Base-by-base conservation (phyloP, 1,140 invertebrate species). In the Saccostrea echinata region DNA sequence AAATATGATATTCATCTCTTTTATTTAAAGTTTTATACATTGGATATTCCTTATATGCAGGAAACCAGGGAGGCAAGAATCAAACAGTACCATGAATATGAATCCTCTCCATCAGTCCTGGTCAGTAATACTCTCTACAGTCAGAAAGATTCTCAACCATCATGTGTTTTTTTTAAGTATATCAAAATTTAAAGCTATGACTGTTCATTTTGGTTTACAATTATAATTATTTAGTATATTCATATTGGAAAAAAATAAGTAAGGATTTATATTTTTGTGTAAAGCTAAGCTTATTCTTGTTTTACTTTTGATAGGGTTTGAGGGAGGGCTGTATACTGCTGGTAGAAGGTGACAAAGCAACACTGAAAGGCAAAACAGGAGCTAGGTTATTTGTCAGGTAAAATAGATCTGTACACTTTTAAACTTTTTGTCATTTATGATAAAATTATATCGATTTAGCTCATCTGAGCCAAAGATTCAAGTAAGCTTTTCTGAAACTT, bases 281-380 rank as follows among this genome's bases (percentile, higher is more conserved):
- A 51, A 68, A 52, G 12, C 33, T 12, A 30, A 53, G 57, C 43
- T 43, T n/a, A 84, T 43, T 84, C 1, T 80, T 80, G 13, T 9
- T 30, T 33, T 13, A 51, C 43, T n/a, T 24, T 80, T 91, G 91
- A 13, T 85, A 94, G 93, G 97, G 97, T 1, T 94, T 98, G 9
- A 95, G 96, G 91, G 97, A 98, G 95, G 97, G 97, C 9, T 95
- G 96, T 86, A 96, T 96, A 86, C 93, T 97, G 52, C 93, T 96
- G 83, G 96, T 97, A 4, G 94, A 96, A 91, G 96, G 96, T 52
- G 94, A 96, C 89, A 94, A 94, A 68, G 96, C 96, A 27, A 95
- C 94, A 30, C 92, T 97, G 3, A 95, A 96, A 91, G 97, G 97
- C 35, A 91, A 96, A 24, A 94, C 95, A 88, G 94, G 95, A 90